phyloP scores from a whole-genome alignment of 2,888 invertebrate species.

The Odontothrips loti region DNA sequence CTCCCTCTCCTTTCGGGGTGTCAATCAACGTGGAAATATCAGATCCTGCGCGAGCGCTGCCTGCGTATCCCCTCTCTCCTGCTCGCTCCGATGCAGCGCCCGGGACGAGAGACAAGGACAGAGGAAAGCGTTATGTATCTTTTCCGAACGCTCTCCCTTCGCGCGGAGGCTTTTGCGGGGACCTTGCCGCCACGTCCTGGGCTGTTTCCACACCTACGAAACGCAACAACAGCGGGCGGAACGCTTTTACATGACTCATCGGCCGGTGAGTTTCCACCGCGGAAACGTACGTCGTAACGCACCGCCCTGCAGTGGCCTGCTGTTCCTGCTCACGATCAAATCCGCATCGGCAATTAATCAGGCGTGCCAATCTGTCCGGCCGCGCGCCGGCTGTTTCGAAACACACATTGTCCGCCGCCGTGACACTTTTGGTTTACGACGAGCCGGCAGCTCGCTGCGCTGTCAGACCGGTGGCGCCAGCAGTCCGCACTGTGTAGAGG shows the following conservation, averaged over 20 bases:
- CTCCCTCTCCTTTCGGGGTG: not conserved
- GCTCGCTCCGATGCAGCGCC: not conserved
- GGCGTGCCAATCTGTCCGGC: no score
- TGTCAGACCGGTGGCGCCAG: no score
- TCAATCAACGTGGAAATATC: not conserved
- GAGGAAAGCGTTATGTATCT: not conserved
- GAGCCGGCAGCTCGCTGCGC: no score
- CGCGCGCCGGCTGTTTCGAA: no score
- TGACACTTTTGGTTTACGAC: no score
- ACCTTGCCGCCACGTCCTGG: not conserved
- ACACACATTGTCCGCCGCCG: no score
- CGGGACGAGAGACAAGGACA: not conserved
- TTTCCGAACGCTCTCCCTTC: no score
- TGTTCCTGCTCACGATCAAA: not conserved
- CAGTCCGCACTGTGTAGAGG: no score
- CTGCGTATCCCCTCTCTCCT: not conserved
- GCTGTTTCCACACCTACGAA: slow-evolving; percentile 5
- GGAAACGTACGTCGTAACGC: not conserved
- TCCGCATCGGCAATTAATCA: no score
- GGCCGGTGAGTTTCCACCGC: not conserved
- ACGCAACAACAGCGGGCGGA: not conserved
- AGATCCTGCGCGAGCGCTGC: not conserved
- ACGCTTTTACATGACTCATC: not conserved
- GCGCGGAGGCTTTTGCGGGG: no score
- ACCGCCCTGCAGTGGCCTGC: not conserved